These are phyloP conservation scores for Hyposmocoma kahamanoa DNA, from an alignment of 1,140 invertebrate genomes.

Conservation along the genomic window DNA sequence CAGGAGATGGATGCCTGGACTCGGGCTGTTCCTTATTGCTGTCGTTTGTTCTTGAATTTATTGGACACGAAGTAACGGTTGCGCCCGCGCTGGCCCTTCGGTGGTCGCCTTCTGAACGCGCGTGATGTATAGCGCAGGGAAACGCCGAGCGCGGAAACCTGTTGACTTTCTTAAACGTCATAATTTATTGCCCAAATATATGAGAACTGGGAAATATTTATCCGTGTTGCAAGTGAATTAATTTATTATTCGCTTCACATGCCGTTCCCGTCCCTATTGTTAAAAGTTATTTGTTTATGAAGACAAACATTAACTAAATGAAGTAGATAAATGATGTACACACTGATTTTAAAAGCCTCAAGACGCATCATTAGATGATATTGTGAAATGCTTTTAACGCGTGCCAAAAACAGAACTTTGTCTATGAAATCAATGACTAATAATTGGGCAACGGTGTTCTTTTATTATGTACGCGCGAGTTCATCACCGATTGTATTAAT, in stretches of 20 bases:
- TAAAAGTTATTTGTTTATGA: no score
- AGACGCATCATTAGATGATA: neutral
- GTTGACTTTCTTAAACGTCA: slow-evolving; percentile 30
- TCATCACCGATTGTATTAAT: no score
- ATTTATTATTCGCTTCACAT: no score
- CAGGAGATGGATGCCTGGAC: slow-evolving; percentile 52
- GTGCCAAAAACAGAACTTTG: neutral
- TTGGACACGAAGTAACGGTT: slow-evolving; percentile 55
- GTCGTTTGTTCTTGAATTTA: slow-evolving; percentile 57
- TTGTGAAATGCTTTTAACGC: slow-evolving; percentile 4
- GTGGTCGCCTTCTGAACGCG: slow-evolving; percentile 20
- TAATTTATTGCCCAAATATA: slow-evolving; percentile 30
- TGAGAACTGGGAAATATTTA: neutral
- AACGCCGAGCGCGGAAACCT: slow-evolving; percentile 31
- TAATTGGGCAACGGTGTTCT: neutral
- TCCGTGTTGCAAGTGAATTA: slow-evolving; percentile 7
- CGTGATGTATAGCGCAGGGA: slow-evolving; percentile 30
- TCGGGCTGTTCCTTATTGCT: slow-evolving; percentile 44
- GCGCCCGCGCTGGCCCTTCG: slow-evolving; percentile 16
- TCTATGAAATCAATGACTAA: neutral
- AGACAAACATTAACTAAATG: no score
- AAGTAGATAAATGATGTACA: neutral
- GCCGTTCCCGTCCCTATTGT: no score
- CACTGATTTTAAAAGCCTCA: neutral
- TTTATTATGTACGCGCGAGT: neutral